phyloP scores from a whole-genome alignment of 2,888 invertebrate species.

The Harpalus rufipes region DNA sequence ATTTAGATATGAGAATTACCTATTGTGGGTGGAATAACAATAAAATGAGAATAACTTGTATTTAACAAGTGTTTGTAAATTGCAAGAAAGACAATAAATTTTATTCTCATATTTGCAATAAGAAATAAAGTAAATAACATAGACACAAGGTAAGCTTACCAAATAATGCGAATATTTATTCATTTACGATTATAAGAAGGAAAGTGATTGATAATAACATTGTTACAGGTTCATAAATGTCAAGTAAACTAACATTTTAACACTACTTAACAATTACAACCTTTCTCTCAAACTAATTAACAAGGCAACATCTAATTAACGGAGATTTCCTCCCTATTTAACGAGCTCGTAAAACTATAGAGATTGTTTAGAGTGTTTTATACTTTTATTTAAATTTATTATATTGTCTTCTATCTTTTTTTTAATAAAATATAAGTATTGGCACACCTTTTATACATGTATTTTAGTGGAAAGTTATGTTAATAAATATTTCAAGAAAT shows the following conservation, averaged over 20 bases:
- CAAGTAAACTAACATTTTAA: not conserved
- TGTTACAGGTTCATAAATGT: not conserved
- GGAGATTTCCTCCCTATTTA: not conserved
- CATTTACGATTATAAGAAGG: not conserved
- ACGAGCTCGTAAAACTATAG: not conserved
- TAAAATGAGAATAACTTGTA: too few species aligned
- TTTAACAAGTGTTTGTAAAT: not conserved
- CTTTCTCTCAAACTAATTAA: not conserved
- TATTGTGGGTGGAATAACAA: too few species aligned
- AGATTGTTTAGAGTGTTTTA: not conserved
- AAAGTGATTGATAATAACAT: not conserved
- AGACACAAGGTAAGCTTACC: not conserved
- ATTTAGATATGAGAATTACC: too few species aligned
- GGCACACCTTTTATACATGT: not conserved
- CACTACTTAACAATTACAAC: not conserved
- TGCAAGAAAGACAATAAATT: not conserved
- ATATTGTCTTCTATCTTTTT: not conserved
- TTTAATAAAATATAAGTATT: not conserved
- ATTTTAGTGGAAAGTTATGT: too few species aligned
- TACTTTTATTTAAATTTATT: not conserved
- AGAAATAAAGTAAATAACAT: not conserved
- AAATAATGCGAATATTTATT: not conserved
- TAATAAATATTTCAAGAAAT: too few species aligned
- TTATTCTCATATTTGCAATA: not conserved
- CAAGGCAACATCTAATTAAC: not conserved